Evolutionary conservation across 35 echinoderm and acorn worm genomes (phyloP).

Genomic region (Ophiothrix spiculata): DNA sequence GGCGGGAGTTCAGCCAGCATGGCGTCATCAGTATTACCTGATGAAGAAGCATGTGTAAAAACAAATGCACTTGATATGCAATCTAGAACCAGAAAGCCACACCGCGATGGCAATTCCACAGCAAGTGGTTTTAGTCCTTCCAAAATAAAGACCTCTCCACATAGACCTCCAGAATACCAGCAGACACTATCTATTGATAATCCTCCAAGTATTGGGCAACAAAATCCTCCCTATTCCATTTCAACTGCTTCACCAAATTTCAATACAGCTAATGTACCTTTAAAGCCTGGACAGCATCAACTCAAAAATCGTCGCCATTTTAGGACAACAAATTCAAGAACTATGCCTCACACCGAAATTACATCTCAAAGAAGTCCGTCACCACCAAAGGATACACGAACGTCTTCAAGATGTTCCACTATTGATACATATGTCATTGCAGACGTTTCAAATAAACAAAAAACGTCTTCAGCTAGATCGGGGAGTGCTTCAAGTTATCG

Average conservation of each 20-base stretch:
- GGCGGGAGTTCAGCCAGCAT: background rate
- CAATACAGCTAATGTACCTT: background rate
- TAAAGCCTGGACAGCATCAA: background rate
- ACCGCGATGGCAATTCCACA: slow-evolving; percentile 14
- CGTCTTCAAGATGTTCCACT: slow-evolving; percentile 73
- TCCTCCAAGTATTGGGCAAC: background rate
- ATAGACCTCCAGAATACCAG: background rate
- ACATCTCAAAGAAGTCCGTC: too few species aligned
- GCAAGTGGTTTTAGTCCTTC: slow-evolving; percentile 19
- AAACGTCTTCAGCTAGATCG: background rate
- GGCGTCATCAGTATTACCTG: background rate
- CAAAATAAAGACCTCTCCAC: background rate
- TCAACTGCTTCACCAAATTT: background rate
- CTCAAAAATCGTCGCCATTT: background rate
- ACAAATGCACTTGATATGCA: background rate
- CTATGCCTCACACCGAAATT: too few species aligned
- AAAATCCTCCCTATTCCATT: background rate
- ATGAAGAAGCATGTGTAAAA: background rate
- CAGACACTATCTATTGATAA: background rate
- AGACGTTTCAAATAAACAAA: slow-evolving; percentile 14
- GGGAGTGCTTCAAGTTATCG: background rate
- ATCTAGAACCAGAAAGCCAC: background rate
- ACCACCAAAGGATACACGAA: background rate
- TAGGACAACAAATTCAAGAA: too few species aligned
- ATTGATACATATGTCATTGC: slow-evolving; percentile 90